phyloP scores from a whole-genome alignment of 2,888 invertebrate species.

The Diplolepis rosae region DNA sequence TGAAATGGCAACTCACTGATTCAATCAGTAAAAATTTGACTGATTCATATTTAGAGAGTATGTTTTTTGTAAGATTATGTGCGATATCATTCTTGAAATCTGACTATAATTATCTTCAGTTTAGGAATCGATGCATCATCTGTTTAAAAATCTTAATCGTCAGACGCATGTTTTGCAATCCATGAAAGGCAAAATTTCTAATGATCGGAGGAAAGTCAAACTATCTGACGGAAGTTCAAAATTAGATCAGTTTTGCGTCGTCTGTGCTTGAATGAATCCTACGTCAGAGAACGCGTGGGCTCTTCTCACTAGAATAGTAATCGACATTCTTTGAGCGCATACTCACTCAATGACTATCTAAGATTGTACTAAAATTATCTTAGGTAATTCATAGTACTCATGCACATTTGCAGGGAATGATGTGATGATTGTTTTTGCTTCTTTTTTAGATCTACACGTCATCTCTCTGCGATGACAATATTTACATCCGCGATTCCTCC shows the following conservation, averaged over 20 bases:
- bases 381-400: slow-evolving; percentile 35
- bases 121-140: background rate
- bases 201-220: background rate
- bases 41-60: too few relatives aligned
- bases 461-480: slow-evolving; percentile 29
- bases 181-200: slow-evolving; percentile 46
- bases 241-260: slow-evolving; percentile 59
- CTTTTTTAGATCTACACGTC: slow-evolving; percentile 12
- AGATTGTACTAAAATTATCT: slow-evolving; percentile 40
- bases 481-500: slow-evolving; percentile 20
- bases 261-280: slow-evolving; percentile 57
- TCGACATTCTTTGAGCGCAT: slow-evolving; percentile 46
- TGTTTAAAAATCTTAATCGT: slow-evolving; percentile 4
- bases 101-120: too few relatives aligned
- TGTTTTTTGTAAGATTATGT: too few relatives aligned
- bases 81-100: too few relatives aligned
- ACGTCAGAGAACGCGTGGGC: slow-evolving; percentile 50
- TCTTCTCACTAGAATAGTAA: slow-evolving; percentile 48
- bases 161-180: slow-evolving; percentile 37
- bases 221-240: slow-evolving; percentile 58
- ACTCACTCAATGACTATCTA: slow-evolving; percentile 39
- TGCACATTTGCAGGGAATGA: slow-evolving; percentile 22
- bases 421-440: background rate
- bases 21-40: too few relatives aligned
- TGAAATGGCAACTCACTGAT: too few relatives aligned